Base-by-base conservation (phyloP, 2,113 vertebrate species). In the Xerus inauris region DNA sequence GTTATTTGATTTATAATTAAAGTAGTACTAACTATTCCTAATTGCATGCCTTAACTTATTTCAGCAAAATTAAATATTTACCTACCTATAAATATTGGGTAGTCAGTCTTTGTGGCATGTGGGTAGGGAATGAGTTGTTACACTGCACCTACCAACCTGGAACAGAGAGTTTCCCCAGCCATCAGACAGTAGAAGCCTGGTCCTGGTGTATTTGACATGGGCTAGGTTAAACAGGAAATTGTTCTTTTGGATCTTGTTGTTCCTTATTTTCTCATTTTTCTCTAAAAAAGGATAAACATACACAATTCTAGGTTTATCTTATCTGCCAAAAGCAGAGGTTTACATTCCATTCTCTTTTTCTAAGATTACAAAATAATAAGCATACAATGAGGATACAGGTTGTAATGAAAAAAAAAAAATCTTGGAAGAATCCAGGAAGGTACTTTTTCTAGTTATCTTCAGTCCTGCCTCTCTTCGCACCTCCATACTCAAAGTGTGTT, bases 61-160 rank as follows among this genome's bases (percentile, higher is more conserved):
- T n/a, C n/a, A 73, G 24, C 8, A 92, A 86, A 97, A 96, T 59
- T 97, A 94, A 86, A 85, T 22, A 88, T 84, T 95, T 94, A 32
- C 38, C 24, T 35, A 91, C 65, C 54, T 11, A 12, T 71, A 82
- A 96, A 90, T 85, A 77, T 57, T 57, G 22, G 6, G 69, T 11
- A 85, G 11, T 80, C 38, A 81, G 42, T 67, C 40, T 88, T 82
- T 64, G 42, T 62, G 64, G 14, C 54, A 54, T 73, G 14, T 72
- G 40, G 35, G 32, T 35, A 89, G 5, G 3, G 12, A 2, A 84
- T 14, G 13, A 62, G 6, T 80, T 82, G 45, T 69, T 6, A 26
- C 9, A 30, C 19, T 45, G 12, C 3, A 40, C 28, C 13, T 92
- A 38, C 32, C 13, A 65, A 88, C 17, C 4, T 77, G 38, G 40